Percentiles rank a stretch among this genome's conserved stretches.
Evolutionary conservation across 2,113 vertebrate genomes (phyloP).

Genomic region (Megaleporinus macrocephalus): DNA sequence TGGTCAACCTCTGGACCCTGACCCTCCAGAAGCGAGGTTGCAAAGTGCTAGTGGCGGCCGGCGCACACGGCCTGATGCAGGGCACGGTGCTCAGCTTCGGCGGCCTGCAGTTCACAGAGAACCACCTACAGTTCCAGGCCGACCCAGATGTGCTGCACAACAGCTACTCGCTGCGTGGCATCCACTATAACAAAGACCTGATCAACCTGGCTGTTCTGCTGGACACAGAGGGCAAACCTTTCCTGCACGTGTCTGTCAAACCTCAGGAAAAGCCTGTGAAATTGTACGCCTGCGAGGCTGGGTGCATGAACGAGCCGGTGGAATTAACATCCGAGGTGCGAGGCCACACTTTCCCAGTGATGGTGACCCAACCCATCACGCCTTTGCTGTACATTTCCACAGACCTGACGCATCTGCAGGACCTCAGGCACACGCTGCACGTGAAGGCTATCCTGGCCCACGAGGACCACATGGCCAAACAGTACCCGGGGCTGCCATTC

Average conservation of each 20-base stretch:
- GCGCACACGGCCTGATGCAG: constrained; percentile 92
- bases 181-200: constrained; percentile 93
- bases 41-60: constrained; percentile 87
- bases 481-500: constrained; percentile 94
- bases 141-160: constrained; percentile 95
- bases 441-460: constrained; percentile 95
- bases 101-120: constrained; percentile 96
- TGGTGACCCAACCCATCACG: constrained; percentile 96
- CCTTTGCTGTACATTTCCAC: constrained; percentile 95
- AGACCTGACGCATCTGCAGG: constrained; percentile 92
- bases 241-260: constrained; percentile 90
- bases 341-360: constrained; percentile 90
- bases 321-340: constrained; percentile 88
- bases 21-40: constrained; percentile 94
- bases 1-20: constrained; percentile 91
- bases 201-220: constrained; percentile 89
- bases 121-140: constrained; percentile 97
- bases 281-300: constrained; percentile 93
- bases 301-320: constrained; percentile 93
- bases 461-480: constrained; percentile 97
- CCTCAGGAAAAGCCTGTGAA: constrained; percentile 85
- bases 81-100: constrained; percentile 96
- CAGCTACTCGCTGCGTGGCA: constrained; percentile 92
- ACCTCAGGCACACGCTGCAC: constrained; percentile 93
- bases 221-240: constrained; percentile 88